Evolutionary conservation across 2,113 vertebrate species (phyloP).

Genomic region (Poeciliopsis turrubarensis): DNA sequence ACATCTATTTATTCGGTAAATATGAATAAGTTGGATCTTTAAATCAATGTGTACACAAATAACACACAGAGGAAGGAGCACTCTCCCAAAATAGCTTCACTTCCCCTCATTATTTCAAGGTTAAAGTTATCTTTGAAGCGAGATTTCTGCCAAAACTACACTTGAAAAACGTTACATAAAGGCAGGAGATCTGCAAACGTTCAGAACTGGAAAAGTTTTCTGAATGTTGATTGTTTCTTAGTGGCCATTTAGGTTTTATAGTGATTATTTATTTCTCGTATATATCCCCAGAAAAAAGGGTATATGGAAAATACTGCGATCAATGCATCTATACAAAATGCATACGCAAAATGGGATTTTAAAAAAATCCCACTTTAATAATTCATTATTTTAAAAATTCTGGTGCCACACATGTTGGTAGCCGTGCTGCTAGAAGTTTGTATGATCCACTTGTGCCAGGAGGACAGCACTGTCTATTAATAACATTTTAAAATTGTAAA

Average conservation of each 20-base stretch:
- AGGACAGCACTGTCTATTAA: neutral
- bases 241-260: neutral
- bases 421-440: neutral
- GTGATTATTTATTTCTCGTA: neutral
- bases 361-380: neutral
- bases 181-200: neutral
- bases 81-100: no score
- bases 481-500: neutral
- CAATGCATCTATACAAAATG: neutral
- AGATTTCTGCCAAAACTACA: neutral
- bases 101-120: neutral
- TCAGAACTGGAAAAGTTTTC: neutral
- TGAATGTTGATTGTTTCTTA: neutral
- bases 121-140: neutral
- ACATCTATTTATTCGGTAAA: neutral
- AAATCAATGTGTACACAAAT: neutral
- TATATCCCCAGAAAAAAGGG: neutral
- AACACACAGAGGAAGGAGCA: neutral
- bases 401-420: neutral
- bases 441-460: neutral
- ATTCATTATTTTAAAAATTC: no score
- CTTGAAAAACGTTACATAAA: neutral
- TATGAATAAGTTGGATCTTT: neutral
- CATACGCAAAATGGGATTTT: neutral
- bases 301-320: neutral